Evolutionary conservation across 2,888 invertebrate species (phyloP), one percentile per base, ranked within the genome.

Genomic region (Drosophila paramelanica): DNA sequence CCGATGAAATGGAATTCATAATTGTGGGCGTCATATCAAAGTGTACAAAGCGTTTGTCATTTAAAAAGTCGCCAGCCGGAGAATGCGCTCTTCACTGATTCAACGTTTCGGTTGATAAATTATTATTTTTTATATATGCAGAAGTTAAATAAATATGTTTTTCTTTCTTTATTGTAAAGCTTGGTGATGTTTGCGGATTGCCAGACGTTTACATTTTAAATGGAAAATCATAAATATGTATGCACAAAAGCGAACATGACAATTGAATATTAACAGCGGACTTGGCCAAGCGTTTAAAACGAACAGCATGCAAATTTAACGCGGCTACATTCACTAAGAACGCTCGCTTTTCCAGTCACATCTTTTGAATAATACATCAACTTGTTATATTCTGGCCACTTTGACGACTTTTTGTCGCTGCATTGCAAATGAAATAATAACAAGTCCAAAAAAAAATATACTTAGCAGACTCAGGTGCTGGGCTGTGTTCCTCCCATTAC

Each of bases 1-100:
- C 27, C 38, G 27, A 31, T 68, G 59, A 72, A 83, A 66, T 67
- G 69, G 64, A 75, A 84, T 86, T 67, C 51, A 57, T 82, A 66
- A 85, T 87, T 69, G 67, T 53, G 77, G 69, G 67, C 51, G 33
- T 31, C 20, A 43, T 47, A 45, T 64, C 51, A 42, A 27, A 38
- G 36, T 27, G 13, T 6, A 33, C 25, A 46, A 43, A 74, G 33
- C 42, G 20, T 41, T 42, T 36, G 20, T 4, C 59, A 33, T 50
- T 67, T 46, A 46, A 68, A 65, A 67, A 43, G 33, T 33, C 31
- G 20, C 11, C 23, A 43, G 25, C 47, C 42, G 38, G 38, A 55
- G 50, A 67, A 47, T 42, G 36, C 14, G 41, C 20, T 23, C 4
- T 23, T 23, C 23, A 23, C 23, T 23, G 14, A n/a, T 41, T 25